Evolutionary conservation across 1,140 invertebrate species (phyloP), one percentile per base, ranked within the genome.

Genomic region (Patella vulgata): DNA sequence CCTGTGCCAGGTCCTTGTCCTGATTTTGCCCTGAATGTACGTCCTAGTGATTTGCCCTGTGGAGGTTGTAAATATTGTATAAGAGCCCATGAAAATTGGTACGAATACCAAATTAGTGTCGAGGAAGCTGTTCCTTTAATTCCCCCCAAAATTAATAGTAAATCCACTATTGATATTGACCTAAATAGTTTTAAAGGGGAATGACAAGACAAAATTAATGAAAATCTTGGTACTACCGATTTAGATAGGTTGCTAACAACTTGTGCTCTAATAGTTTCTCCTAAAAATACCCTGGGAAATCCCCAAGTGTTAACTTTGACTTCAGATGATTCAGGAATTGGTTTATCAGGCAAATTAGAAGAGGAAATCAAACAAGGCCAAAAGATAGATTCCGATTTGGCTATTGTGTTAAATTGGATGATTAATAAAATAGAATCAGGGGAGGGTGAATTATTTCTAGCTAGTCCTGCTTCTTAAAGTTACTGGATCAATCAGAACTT

Each of bases 51-150:
- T 23, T 33, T 53, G 21, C 50, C 50, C 8, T 53, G 50, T 53
- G 50, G 50, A 53, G 50, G 50, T 17, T 53, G 50, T 33, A 23
- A 31, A 12, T 30, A 53, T 30, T 53, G 50, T 33, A 31, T 21
- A 14, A 53, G 50, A 30, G 21, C 28, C 8, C 21, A 31, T 53
- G 23, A 53, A 31, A 30, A 30, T 12, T 53, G 50, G 50, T 19
- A 14, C 21, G 17, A 30, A 14, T 53, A n/a, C n/a, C n/a, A n/a
- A n/a, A n/a, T n/a, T n/a, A n/a, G n/a, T n/a, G n/a, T n/a, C n/a
- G n/a, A n/a, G n/a, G n/a, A n/a, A n/a, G n/a, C n/a, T n/a, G n/a
- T n/a, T n/a, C n/a, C n/a, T n/a, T n/a, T n/a, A n/a, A n/a, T n/a
- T n/a, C n/a, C n/a, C n/a, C n/a, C n/a, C n/a, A n/a, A n/a, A n/a